A percentile compares a stretch with the other conserved stretches of the same genome.
These are phyloP conservation scores for Meriones unguiculatus DNA, from an alignment of 2,113 vertebrate genomes.

Conservation along the genomic window DNA sequence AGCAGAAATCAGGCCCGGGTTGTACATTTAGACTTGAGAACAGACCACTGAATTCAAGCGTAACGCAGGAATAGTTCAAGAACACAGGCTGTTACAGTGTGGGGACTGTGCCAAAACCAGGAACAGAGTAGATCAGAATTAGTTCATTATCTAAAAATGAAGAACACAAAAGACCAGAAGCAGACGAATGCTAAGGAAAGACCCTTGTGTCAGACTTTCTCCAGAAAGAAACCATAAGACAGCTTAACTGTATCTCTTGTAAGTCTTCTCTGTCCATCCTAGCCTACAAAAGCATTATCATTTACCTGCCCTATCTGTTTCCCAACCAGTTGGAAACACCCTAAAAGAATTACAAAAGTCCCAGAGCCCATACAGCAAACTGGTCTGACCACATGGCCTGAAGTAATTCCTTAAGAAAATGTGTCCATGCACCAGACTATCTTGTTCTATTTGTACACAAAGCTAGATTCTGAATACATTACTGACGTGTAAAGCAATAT, in stretches of 20 bases:
- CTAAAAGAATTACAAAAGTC: slow-evolving; percentile 38
- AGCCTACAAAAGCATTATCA: background rate
- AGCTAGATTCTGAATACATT: background rate
- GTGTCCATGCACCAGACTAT: background rate
- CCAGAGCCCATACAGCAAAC: slow-evolving; percentile 38
- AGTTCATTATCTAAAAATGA: slow-evolving; percentile 8
- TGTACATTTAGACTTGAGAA: background rate
- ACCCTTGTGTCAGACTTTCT: background rate
- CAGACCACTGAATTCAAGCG: background rate
- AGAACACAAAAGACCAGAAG: slow-evolving; percentile 17
- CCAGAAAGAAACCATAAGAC: background rate
- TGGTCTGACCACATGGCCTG: background rate
- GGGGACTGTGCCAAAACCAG: background rate
- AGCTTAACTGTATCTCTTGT: background rate
- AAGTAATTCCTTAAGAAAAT: slow-evolving; percentile 41
- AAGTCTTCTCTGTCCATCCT: background rate
- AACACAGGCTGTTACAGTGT: background rate
- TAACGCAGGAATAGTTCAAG: slow-evolving; percentile 31
- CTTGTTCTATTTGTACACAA: background rate
- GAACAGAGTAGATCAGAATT: background rate
- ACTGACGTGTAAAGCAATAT: background rate
- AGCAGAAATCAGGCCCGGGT: slow-evolving; percentile 27
- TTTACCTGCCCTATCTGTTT: background rate
- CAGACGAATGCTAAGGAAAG: background rate
- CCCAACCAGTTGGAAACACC: background rate